Percentiles rank a stretch among this genome's conserved stretches.
Evolutionary conservation across 53 echinoderm and acorn worm species (phyloP).

Genomic region (Hippasteria phrygiana): DNA sequence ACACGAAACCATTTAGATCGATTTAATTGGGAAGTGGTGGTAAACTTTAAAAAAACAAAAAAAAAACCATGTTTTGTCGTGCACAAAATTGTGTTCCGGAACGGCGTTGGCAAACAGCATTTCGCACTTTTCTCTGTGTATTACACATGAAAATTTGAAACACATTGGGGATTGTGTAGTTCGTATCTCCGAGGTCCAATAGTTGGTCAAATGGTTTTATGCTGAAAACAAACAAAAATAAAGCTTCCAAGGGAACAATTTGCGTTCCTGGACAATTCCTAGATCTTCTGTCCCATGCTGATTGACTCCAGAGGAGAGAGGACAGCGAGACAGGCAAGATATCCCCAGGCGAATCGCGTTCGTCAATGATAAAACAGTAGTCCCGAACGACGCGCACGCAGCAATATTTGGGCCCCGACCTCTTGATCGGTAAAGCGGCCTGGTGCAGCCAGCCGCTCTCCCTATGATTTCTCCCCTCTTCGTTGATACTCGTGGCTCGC

Average conservation of each 20-base stretch:
- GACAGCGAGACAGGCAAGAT: neutral
- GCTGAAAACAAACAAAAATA: no score
- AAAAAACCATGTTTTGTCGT: no score
- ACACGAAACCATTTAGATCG: neutral
- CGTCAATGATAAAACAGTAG: conserved; percentile 23
- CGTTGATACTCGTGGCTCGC: neutral
- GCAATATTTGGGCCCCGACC: neutral
- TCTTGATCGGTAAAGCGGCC: neutral
- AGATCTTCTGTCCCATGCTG: neutral
- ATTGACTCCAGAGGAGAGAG: conserved; percentile 9
- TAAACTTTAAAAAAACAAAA: no score
- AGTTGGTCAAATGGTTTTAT: no score
- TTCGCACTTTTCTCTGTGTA: no score
- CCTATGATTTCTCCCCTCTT: conserved; percentile 22
- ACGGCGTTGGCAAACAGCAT: no score
- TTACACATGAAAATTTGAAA: no score
- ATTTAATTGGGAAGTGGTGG: no score
- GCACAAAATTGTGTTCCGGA: no score
- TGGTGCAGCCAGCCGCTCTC: neutral
- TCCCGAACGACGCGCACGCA: neutral
- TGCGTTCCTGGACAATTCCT: neutral
- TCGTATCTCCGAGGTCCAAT: no score
- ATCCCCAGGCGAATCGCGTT: conserved; percentile 51
- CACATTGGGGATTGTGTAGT: no score
- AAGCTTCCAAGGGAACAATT: neutral